These are phyloP conservation scores for Ornithorhynchus anatinus DNA, from an alignment of 2,113 vertebrate species.

Conservation along the genomic window DNA sequence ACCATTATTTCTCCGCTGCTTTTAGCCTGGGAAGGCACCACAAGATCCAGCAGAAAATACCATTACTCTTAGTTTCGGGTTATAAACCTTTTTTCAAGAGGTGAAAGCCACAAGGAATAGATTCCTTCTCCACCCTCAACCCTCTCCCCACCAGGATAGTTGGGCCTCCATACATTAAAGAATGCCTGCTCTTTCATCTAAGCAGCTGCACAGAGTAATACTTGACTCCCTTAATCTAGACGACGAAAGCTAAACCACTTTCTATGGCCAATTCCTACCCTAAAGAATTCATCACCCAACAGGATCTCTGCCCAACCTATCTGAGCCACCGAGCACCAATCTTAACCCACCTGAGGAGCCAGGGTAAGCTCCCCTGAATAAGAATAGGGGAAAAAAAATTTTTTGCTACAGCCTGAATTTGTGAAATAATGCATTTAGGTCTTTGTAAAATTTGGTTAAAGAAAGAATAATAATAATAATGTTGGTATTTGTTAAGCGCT, in stretches of 20 bases:
- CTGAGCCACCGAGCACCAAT: slow-evolving; percentile 28
- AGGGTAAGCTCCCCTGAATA: slow-evolving; percentile 30
- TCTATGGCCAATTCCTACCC: slow-evolving; percentile 37
- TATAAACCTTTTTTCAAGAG: too few species aligned
- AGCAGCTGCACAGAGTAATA: slow-evolving; percentile 40
- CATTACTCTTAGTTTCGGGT: too few species aligned
- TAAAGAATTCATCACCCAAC: slow-evolving; percentile 50
- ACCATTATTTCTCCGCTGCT: too few species aligned
- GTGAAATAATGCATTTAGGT: slow-evolving; percentile 6
- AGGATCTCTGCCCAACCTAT: slow-evolving; percentile 36
- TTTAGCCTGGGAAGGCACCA: too few species aligned
- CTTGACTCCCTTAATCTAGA: slow-evolving; percentile 49
- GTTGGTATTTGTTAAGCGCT: too few species aligned
- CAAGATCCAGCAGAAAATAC: too few species aligned
- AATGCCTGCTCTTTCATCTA: slow-evolving; percentile 24
- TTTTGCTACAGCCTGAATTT: not conserved
- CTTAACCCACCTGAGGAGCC: slow-evolving; percentile 18
- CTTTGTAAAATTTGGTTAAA: slow-evolving; percentile 11
- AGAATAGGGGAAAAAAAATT: slow-evolving; percentile 2
- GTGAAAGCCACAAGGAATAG: too few species aligned
- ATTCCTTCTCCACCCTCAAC: too few species aligned
- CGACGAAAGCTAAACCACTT: slow-evolving; percentile 40
- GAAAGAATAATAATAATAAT: too few species aligned
- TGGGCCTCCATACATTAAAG: slow-evolving; percentile 26
- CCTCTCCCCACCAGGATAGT: not conserved